Percentiles rank a stretch among this genome's conserved stretches.
Evolutionary conservation across 2,113 vertebrate species (phyloP).

Genomic region (Elgaria multicarinata): DNA sequence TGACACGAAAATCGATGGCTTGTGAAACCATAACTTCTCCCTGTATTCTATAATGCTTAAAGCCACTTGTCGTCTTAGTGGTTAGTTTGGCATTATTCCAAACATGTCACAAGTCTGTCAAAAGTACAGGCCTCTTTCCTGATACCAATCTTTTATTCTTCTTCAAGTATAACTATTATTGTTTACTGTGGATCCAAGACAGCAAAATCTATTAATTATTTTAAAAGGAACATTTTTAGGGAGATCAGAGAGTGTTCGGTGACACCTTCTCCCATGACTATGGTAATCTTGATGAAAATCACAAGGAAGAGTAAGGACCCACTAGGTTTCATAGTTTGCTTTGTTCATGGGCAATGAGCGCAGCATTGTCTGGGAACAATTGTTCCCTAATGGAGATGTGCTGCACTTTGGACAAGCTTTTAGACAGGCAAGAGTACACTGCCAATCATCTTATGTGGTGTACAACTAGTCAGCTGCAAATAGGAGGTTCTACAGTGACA

Average conservation of each 20-base stretch:
- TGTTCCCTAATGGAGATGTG: not conserved
- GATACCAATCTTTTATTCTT: conserved; percentile 3
- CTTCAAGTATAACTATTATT: not conserved
- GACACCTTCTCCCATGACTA: not conserved
- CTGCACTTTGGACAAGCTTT: not conserved
- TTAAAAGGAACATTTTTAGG: conserved; percentile 2
- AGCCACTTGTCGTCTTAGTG: not conserved
- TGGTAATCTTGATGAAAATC: not conserved
- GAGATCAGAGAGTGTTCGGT: not conserved
- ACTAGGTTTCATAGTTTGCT: not conserved
- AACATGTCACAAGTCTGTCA: not conserved
- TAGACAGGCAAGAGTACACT: not conserved
- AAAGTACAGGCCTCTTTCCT: not conserved
- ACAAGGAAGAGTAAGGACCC: not conserved
- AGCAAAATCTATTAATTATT: conserved; percentile 1
- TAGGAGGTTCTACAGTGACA: not conserved
- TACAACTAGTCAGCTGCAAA: not conserved
- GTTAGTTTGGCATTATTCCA: not conserved
- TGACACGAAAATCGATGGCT: not conserved
- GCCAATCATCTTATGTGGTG: not conserved
- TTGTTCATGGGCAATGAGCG: not conserved
- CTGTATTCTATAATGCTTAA: not conserved
- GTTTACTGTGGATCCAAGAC: not conserved
- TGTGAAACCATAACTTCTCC: not conserved
- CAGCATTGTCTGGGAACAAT: not conserved